Percentiles rank a stretch among this genome's conserved stretches.
These are phyloP conservation scores for Carapus acus DNA, from an alignment of 2,797 vertebrate species.

Conservation along the genomic window DNA sequence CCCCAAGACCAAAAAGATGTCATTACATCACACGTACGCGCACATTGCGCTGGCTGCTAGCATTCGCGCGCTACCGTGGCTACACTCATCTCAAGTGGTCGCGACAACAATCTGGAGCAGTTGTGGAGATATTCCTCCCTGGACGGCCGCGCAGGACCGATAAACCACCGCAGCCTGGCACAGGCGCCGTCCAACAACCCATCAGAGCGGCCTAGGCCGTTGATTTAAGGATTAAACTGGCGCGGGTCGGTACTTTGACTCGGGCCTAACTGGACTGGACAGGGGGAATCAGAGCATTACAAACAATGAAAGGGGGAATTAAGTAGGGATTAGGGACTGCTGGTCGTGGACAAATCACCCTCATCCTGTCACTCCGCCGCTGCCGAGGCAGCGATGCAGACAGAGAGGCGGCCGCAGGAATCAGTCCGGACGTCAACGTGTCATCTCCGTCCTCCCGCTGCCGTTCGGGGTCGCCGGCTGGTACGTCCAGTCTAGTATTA, in stretches of 20 bases:
- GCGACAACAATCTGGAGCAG: no score
- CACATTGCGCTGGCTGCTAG: no score
- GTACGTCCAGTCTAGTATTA: constrained; percentile 17
- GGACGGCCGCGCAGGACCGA: neutral
- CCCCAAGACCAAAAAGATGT: no score
- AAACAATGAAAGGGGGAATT: constrained; percentile 12
- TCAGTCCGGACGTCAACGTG: constrained; percentile 1
- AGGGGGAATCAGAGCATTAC: constrained; percentile 16
- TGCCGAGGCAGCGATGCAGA: neutral
- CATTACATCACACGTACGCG: no score
- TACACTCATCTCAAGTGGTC: no score
- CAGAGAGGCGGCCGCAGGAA: neutral
- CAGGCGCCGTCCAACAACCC: neutral
- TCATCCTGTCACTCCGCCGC: constrained; percentile 3
- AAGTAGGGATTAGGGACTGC: constrained; percentile 10
- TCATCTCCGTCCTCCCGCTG: neutral
- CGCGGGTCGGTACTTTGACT: constrained; percentile 14
- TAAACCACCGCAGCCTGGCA: neutral
- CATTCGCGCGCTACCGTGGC: no score
- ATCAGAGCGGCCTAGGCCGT: no score
- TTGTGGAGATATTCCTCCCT: neutral
- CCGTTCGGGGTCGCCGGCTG: constrained; percentile 1
- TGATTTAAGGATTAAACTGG: no score
- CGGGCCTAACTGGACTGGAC: constrained; percentile 14
- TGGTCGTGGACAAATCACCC: neutral